Evolutionary conservation across 2,888 invertebrate genomes (phyloP), one percentile per base, ranked within the genome.

Genomic region (Standfussiana lucernea): DNA sequence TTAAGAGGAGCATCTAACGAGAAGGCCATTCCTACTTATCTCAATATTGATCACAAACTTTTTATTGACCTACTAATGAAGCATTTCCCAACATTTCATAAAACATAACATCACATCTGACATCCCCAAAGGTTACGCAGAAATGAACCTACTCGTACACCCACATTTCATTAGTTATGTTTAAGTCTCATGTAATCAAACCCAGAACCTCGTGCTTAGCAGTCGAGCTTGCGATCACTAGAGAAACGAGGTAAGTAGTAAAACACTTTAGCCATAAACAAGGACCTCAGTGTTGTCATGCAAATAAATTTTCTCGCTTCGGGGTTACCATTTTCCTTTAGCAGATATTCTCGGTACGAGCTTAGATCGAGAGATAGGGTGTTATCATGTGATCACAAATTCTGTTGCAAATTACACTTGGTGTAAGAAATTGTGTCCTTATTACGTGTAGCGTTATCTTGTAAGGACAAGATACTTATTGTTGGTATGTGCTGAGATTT

Each of bases 281-380:
- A 69, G 40, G n/a, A 65, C 8, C 32, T 45, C 11, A 64, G 62
- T 67, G 59, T 72, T 77, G 69, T 61, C 40, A 66, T 59, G 35
- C 56, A 62, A 62, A 84, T 82, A 82, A 72, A 78, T 82, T 66
- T 68, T 18, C 24, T 37, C 21, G 24, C 28, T 18, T 32, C 37
- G 18, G 50, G 75, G 72, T 70, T 65, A 67, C 72, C 78, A 77
- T 87, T 77, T 77, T 77, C 71, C 75, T 21, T 45, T 62, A 15
- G 45, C 62, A 78, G 45, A 68, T 74, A 82, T 80, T 85, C 83
- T 77, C 64, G 42, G 72, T 80, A 72, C 50, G 21, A 65, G 65
- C 40, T 75, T n/a, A 67, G 88, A 85, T 86, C 68, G 15, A 53
- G n/a, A 80, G 86, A 86, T 86, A 77, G n/a, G 37, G 8, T 6